Conservation (phyloP, 1,140 invertebrate genomes). For the Potamilus streckersoni region DNA sequence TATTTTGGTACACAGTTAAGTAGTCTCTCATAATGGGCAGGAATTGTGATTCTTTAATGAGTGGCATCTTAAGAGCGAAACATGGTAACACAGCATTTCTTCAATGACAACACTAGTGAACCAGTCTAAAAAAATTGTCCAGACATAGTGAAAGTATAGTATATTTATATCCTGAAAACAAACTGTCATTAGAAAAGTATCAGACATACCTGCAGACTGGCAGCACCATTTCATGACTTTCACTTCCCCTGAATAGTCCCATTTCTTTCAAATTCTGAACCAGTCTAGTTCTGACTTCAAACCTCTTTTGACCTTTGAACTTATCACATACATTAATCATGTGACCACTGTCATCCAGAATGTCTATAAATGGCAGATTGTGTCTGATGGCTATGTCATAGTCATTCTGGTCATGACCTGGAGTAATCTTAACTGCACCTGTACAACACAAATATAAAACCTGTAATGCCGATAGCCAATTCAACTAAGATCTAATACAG, state of each 20-base stretch:
- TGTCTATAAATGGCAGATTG: slow-evolving; percentile 83
- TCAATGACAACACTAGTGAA: too few species aligned
- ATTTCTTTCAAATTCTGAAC: slow-evolving; percentile 79
- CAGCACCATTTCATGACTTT: slow-evolving; percentile 94
- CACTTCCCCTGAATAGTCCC: slow-evolving; percentile 84
- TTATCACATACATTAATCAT: slow-evolving; percentile 36
- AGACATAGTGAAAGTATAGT: too few species aligned
- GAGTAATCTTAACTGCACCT: slow-evolving; percentile 98
- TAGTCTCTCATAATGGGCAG: not conserved
- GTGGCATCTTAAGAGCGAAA: too few species aligned
- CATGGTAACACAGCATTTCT: too few species aligned
- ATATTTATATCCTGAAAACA: too few species aligned
- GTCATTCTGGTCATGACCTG: slow-evolving; percentile 97
- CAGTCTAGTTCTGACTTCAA: slow-evolving; percentile 87
- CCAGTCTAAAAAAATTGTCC: too few species aligned
- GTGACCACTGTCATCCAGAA: slow-evolving; percentile 82
- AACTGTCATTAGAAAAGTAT: not conserved
- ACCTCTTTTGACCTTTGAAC: slow-evolving; percentile 78
- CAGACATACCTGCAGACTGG: slow-evolving; percentile 83
- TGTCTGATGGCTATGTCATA: slow-evolving; percentile 95
- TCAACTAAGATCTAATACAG: not conserved
- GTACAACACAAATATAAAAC: slow-evolving; percentile 3
- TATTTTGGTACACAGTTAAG: too few species aligned
- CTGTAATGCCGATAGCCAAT: not conserved
- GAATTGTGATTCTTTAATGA: not conserved